A percentile compares a stretch with the other conserved stretches of the same genome.
Evolutionary conservation across 2,888 invertebrate genomes (phyloP).

Genomic region (Girardia tigrina): DNA sequence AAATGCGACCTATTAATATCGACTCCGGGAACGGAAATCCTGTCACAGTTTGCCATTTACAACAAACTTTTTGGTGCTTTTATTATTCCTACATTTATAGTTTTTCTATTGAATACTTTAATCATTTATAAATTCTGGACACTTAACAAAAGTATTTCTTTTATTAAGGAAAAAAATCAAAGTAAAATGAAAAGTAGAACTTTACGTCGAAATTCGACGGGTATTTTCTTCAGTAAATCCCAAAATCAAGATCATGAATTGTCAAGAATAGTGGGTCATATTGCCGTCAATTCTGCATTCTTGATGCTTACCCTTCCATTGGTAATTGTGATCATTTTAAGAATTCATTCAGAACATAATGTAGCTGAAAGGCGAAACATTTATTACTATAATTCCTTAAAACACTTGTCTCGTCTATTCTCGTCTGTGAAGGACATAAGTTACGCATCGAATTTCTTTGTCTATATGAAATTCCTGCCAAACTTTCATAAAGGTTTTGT

Average conservation of each 20-base stretch:
- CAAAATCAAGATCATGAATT: conserved; percentile 1
- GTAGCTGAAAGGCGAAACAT: not conserved
- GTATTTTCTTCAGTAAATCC: not conserved
- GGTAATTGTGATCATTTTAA: conserved; percentile 31
- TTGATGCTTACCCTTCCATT: conserved; percentile 33
- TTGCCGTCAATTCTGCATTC: conserved; percentile 35
- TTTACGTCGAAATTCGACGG: not conserved
- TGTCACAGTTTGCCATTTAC: not conserved
- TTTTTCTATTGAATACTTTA: conserved; percentile 27
- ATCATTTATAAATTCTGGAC: conserved; percentile 26
- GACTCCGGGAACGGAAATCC: not conserved
- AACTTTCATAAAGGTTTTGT: conserved; percentile 26
- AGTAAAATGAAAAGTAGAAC: not conserved
- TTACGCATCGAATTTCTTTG: conserved; percentile 36
- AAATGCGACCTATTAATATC: conserved; percentile 26
- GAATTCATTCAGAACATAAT: conserved; percentile 27
- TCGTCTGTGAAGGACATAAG: conserved; percentile 36
- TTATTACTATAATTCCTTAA: conserved; percentile 21
- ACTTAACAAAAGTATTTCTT: not conserved
- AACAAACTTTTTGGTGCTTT: conserved; percentile 34
- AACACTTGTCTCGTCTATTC: conserved; percentile 36
- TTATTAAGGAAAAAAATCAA: not conserved
- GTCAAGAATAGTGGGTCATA: conserved; percentile 33
- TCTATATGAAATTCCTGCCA: conserved; percentile 34
- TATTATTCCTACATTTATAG: conserved; percentile 28